Percentiles rank a stretch among this genome's conserved stretches.
These are phyloP conservation scores for Parazoanthus atlanticus DNA, from an alignment of 92 coral and sea anemone species.

Conservation along the genomic window DNA sequence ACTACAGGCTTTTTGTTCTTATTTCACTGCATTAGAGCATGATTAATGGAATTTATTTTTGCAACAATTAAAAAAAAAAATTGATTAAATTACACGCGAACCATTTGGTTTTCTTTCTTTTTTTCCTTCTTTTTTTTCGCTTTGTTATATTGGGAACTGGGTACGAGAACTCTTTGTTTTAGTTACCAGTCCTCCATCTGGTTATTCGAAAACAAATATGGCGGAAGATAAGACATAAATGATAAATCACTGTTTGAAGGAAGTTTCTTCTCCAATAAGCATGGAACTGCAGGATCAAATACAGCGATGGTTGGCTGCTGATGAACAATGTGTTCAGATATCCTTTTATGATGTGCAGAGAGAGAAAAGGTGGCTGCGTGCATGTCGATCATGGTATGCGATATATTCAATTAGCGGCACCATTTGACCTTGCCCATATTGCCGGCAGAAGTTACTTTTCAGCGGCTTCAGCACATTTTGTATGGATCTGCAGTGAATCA, in stretches of 20 bases:
- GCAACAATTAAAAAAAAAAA: too few species aligned
- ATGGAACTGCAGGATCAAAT: slow-evolving; percentile 25
- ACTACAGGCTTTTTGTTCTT: too few species aligned
- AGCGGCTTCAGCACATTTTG: background rate
- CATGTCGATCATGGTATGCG: background rate
- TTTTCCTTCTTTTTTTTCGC: too few species aligned
- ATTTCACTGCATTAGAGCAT: too few species aligned
- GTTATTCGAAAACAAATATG: slow-evolving; percentile 18
- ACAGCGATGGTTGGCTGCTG: slow-evolving; percentile 13
- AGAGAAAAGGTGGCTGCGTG: background rate
- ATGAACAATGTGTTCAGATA: slow-evolving; percentile 38
- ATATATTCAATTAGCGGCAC: background rate
- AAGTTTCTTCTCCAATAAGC: background rate
- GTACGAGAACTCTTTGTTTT: too few species aligned
- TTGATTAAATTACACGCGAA: too few species aligned
- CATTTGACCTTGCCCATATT: background rate
- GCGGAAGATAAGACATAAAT: background rate
- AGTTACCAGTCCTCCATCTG: background rate
- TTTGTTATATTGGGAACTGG: too few species aligned
- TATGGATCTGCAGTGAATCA: background rate
- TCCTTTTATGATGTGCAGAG: slow-evolving; percentile 14
- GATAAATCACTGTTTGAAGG: background rate
- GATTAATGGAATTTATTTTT: too few species aligned
- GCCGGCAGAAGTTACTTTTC: background rate
- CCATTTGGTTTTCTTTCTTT: too few species aligned